These are phyloP conservation scores for Psix sp. DNA, from an alignment of 1,140 invertebrate genomes.

Conservation along the genomic window DNA sequence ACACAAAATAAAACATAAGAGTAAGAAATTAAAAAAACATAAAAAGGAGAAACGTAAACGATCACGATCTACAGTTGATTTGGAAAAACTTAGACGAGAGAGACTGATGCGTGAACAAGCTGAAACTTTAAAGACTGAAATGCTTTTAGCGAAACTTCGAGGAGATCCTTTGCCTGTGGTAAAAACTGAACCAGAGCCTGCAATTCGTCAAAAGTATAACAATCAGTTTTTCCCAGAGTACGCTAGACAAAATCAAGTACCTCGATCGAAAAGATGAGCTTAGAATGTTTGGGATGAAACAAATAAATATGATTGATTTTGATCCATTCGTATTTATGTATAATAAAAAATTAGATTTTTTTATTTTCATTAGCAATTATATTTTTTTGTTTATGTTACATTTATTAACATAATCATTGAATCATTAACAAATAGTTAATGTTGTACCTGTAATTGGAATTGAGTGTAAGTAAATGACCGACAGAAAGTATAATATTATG, in stretches of 20 bases:
- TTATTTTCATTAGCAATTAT: too few species aligned
- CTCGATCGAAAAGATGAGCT: conserved; percentile 8
- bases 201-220: conserved; percentile 88
- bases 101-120: conserved; percentile 86
- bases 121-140: conserved; percentile 85
- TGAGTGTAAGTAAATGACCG: too few species aligned
- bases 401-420: too few species aligned
- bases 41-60: conserved; percentile 67
- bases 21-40: conserved; percentile 67
- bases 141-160: conserved; percentile 82
- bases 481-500: too few species aligned
- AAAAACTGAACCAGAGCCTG: conserved; percentile 59
- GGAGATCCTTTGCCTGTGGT: conserved; percentile 72
- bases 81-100: conserved; percentile 87
- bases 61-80: too few species aligned
- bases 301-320: too few species aligned
- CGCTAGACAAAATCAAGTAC: conserved; percentile 85
- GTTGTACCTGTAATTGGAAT: too few species aligned
- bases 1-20: conserved; percentile 66
- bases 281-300: too few species aligned
- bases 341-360: too few species aligned
- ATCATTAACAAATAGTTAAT: too few species aligned
- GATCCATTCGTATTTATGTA: too few species aligned
- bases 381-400: too few species aligned
- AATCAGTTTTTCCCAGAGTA: conserved; percentile 95